Evolutionary conservation across 2,113 vertebrate species (phyloP), one percentile per base, ranked within the genome.

Genomic region (Sialia sialis): DNA sequence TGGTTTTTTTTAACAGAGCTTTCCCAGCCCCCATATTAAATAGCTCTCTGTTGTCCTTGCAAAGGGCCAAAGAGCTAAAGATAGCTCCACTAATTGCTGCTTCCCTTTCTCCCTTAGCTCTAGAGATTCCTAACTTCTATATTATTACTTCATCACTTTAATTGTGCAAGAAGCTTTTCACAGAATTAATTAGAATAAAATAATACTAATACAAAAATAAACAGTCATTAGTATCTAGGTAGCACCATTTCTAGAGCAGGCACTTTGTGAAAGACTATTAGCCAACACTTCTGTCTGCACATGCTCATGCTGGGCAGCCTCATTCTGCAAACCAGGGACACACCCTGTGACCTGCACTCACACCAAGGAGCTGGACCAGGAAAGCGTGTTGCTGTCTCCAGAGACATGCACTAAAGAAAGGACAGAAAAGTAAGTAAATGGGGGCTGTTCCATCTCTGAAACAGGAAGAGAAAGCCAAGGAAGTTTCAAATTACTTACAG

Each of bases 41-140:
- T 21, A 91, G 55, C 56, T 94, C 41, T 90, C 79, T 83, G n/a
- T 83, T 96, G 90, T 94, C 90, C 82, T 95, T 94, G 85, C 82
- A 75, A 94, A 95, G 93, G 82, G 79, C 90, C 82, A 90, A 94
- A 93, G 87, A 95, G 44, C 82, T 95, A 93, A 96, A 94, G 94
- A 95, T 90, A 94, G 91, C 56, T 91, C 55, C 51, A 36, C 87
- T 96, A 88, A 96, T 90, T 97, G 87, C 94, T 90, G 19, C 64
- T 88, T 95, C 75, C 43, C 64, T 90, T 88, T 86, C 84, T 94
- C 82, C 67, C 90, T 91, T 56, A 84, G 75, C 69, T 85, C 85
- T 38, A 44, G 75, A 91, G 63, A 91, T 76, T 91, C 79, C 75
- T 68, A 59, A 52, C 43, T 80, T 88, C 84, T 70, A 0, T 36